Conservation (phyloP, 2,888 invertebrate species). For the Temnothorax unifasciatus region DNA sequence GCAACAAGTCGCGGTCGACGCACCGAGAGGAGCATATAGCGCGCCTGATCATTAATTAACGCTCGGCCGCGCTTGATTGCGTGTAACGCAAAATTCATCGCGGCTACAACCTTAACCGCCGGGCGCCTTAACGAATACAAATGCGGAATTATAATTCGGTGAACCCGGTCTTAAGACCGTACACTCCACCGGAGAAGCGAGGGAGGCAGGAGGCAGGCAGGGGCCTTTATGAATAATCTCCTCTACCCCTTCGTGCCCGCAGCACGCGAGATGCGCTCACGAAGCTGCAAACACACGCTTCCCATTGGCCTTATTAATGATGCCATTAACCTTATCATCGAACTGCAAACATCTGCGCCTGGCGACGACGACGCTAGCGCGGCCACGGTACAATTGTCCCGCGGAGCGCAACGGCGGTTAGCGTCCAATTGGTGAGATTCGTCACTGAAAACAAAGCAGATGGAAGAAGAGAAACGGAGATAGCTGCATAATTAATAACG, state of each 20-base stretch:
- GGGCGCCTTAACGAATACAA: slow-evolving; percentile 84
- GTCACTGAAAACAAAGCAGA: slow-evolving; percentile 27
- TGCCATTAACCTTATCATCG: slow-evolving; percentile 80
- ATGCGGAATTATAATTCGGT: slow-evolving; percentile 84
- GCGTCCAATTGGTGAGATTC: slow-evolving; percentile 39
- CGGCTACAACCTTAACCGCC: slow-evolving; percentile 64
- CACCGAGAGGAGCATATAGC: slow-evolving; percentile 34
- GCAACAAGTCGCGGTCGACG: slow-evolving; percentile 28
- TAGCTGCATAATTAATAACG: neutral
- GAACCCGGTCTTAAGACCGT: slow-evolving; percentile 65
- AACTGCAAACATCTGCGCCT: slow-evolving; percentile 75
- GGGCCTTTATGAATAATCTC: slow-evolving; percentile 73
- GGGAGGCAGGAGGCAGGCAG: neutral
- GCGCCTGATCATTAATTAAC: slow-evolving; percentile 75
- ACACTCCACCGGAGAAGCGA: slow-evolving; percentile 56
- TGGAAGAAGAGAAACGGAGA: slow-evolving; percentile 9
- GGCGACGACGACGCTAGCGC: slow-evolving; percentile 28
- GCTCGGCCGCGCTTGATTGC: slow-evolving; percentile 77
- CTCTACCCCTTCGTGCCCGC: slow-evolving; percentile 61
- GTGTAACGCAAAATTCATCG: slow-evolving; percentile 82
- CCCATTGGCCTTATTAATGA: slow-evolving; percentile 81
- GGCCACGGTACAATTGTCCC: slow-evolving; percentile 53
- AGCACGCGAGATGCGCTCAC: slow-evolving; percentile 65
- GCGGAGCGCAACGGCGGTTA: slow-evolving; percentile 26
- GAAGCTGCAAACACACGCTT: slow-evolving; percentile 69